Base-by-base conservation (phyloP, 1,140 invertebrate genomes). In the Oreohelix idahoensis region DNA sequence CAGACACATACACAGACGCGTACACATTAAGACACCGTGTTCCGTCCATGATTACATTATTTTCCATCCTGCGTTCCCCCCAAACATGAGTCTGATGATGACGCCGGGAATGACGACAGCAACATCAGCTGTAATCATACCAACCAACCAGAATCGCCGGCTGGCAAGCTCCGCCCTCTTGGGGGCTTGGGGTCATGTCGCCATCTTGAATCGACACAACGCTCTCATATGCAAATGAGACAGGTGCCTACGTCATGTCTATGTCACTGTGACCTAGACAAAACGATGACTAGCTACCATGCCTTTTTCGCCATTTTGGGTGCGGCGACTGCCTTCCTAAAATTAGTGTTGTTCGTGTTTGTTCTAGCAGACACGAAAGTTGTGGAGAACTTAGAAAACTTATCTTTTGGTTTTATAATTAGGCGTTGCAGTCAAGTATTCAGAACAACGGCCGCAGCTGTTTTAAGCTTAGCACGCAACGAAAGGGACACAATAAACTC, bases 261-360 rank as follows among this genome's bases (percentile, higher is more conserved):
- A 58, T 58, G 53, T 58, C 53, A 58, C 17, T 20, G 17, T 58
- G 53, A 58, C 53, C 53, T 58, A 58, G 53, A 58, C 53, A 58
- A 20, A 20, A 45, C 53, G 53, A 58, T 58, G 53, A 58, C 53
- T 58, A 58, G 53, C 23, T 58, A 2, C 53, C 10, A 11, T 23
- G 53, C 53, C 53, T 58, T 58, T 58, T 58, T 58, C 53, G 53
- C 53, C 53, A 58, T 58, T 58, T 58, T 58, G 53, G 53, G 53
- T 23, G 53, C 53, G 53, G 4, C 53, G 53, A 58, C 10, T 4
- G 53, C 53, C 17, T 10, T 58, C 53, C 23, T 2, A 2, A 20
- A 58, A 58, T 23, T 58, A n/a, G 53, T 58, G 15, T 58, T n/a
- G 15, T 58, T n/a, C 53, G 17, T 20, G 53, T 58, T n/a, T 23